phyloP scores from a whole-genome alignment of 1,140 invertebrate genomes.

The Tyrophagus putrescentiae region DNA sequence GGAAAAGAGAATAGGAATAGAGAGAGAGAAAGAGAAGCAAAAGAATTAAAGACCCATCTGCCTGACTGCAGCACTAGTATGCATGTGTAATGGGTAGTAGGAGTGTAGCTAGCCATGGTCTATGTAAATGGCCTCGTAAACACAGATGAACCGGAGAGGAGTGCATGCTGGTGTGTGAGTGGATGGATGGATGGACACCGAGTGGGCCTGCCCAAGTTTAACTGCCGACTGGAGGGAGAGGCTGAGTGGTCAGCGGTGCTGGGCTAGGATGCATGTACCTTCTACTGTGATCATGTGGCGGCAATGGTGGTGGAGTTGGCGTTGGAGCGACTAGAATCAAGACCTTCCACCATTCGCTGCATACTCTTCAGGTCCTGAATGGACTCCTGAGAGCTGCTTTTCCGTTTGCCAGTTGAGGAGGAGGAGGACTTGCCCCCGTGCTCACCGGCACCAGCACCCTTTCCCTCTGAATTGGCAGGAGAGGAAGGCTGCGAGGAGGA shows the following conservation, averaged over 20 bases:
- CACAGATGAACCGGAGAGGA: no score
- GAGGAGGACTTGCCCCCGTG: neutral
- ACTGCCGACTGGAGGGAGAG: no score
- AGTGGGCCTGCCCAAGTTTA: no score
- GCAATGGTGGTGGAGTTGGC: neutral
- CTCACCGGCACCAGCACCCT: neutral
- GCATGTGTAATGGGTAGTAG: no score
- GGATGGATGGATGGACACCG: no score
- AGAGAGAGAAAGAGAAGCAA: constrained; percentile 5
- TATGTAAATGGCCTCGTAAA: no score
- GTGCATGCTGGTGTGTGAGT: no score
- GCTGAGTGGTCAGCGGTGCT: no score
- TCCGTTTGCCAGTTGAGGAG: neutral
- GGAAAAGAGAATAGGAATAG: neutral
- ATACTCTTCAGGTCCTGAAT: constrained; percentile 24
- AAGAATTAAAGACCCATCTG: neutral
- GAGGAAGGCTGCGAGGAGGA: neutral
- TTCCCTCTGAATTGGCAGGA: neutral
- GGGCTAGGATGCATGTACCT: neutral
- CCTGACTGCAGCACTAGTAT: no score
- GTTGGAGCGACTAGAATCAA: constrained; percentile 1
- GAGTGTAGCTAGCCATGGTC: no score
- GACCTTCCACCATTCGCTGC: constrained; percentile 22
- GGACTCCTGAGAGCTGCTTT: neutral
- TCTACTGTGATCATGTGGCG: neutral